Evolutionary conservation across 2,888 invertebrate species (phyloP).

Genomic region (Sarcophaga variegata): DNA sequence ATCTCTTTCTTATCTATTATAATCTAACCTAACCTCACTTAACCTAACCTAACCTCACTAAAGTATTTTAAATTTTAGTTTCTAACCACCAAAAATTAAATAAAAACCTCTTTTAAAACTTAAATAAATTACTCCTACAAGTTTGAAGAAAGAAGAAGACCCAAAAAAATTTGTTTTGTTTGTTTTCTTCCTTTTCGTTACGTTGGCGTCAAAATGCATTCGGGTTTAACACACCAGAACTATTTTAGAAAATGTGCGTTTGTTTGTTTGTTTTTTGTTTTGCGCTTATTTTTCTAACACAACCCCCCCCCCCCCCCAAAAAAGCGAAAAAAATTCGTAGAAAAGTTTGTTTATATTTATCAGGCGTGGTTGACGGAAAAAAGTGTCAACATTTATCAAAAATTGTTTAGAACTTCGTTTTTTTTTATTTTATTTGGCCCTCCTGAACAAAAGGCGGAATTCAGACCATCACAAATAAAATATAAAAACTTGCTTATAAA

Average conservation of each 20-base stretch:
- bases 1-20: too few species aligned
- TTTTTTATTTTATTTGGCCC: slow-evolving; percentile 5
- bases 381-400: slow-evolving; percentile 81
- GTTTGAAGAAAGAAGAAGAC: not conserved
- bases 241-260: slow-evolving; percentile 9
- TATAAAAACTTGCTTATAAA: slow-evolving; percentile 13
- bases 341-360: slow-evolving; percentile 77
- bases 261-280: not conserved
- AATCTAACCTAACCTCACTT: too few species aligned
- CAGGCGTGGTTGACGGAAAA: slow-evolving; percentile 78
- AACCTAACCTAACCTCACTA: too few species aligned
- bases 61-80: not conserved
- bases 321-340: too few species aligned
- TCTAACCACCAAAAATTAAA: slow-evolving; percentile 34
- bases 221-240: slow-evolving; percentile 18
- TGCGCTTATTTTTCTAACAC: slow-evolving; percentile 16
- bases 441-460: slow-evolving; percentile 29
- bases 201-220: slow-evolving; percentile 10
- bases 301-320: not conserved
- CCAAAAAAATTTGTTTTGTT: not conserved
- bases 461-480: slow-evolving; percentile 38
- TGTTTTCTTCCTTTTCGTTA: not conserved
- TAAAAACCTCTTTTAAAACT: slow-evolving; percentile 43
- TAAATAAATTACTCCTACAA: slow-evolving; percentile 54
- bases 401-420: slow-evolving; percentile 74